A percentile compares a stretch with the other conserved stretches of the same genome.
These are phyloP conservation scores for Xestia xanthographa DNA, from an alignment of 2,888 invertebrate genomes.

Conservation along the genomic window DNA sequence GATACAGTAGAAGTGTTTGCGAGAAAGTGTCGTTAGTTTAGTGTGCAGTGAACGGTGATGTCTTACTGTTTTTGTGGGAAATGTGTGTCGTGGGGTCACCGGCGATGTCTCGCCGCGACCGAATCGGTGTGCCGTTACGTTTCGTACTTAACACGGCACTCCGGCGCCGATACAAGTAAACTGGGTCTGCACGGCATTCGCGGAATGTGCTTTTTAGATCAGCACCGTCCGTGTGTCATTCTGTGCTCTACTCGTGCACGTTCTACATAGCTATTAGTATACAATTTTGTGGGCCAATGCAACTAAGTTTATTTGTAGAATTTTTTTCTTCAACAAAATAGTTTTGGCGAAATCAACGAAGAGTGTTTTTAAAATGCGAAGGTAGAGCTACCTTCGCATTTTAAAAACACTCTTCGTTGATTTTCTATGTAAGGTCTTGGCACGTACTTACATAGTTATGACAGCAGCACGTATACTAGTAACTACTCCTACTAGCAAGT, in stretches of 20 bases:
- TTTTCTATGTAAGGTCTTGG: slow-evolving; percentile 20
- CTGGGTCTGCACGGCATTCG: slow-evolving; percentile 61
- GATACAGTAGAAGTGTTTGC: slow-evolving; percentile 56
- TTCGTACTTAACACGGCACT: slow-evolving; percentile 63
- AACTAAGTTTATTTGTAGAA: slow-evolving; percentile 27
- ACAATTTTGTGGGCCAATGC: slow-evolving; percentile 31
- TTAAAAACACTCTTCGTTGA: not conserved
- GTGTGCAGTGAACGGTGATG: slow-evolving; percentile 67
- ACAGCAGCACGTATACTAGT: slow-evolving; percentile 8
- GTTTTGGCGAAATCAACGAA: too few species aligned
- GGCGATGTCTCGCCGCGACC: slow-evolving; percentile 65
- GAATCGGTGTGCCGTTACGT: slow-evolving; percentile 75
- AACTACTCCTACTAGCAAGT: slow-evolving; percentile 6
- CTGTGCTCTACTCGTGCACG: slow-evolving; percentile 43
- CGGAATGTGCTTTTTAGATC: slow-evolving; percentile 64
- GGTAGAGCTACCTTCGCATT: not conserved
- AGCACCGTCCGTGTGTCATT: slow-evolving; percentile 48
- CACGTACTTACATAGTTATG: slow-evolving; percentile 3
- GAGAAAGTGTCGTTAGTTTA: slow-evolving; percentile 70
- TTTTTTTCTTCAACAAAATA: slow-evolving; percentile 12
- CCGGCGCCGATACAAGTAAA: slow-evolving; percentile 64
- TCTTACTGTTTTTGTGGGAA: slow-evolving; percentile 69
- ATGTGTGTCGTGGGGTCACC: slow-evolving; percentile 77
- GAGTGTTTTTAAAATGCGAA: too few species aligned
- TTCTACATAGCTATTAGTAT: slow-evolving; percentile 45